Percentiles rank a stretch among this genome's conserved stretches.
These are phyloP conservation scores for Podarcis lilfordi DNA, from an alignment of 2,797 vertebrate species.

Conservation along the genomic window DNA sequence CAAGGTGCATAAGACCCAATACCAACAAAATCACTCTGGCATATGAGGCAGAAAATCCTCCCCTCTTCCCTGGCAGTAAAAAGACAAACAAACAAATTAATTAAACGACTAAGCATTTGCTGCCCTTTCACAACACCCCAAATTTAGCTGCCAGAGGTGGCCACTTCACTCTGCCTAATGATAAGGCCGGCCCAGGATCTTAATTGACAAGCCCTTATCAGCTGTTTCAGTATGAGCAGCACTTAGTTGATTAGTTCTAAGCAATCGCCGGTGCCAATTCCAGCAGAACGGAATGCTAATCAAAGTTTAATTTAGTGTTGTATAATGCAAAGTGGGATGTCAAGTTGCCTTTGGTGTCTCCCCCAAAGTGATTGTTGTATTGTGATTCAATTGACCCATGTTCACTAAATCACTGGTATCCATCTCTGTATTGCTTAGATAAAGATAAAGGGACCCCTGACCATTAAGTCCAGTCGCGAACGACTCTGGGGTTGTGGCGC, in stretches of 20 bases:
- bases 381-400: not conserved
- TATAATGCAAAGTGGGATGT: not conserved
- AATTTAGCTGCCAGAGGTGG: not conserved
- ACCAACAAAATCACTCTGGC: not conserved
- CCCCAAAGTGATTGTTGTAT: not conserved
- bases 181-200: not conserved
- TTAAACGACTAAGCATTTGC: not conserved
- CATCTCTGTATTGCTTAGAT: not conserved
- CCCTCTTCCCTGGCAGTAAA: not conserved
- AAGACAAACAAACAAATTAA: not conserved
- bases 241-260: not conserved
- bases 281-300: conserved; percentile 3
- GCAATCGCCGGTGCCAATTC: not conserved
- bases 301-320: not conserved
- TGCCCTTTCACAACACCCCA: not conserved
- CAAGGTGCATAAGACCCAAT: not conserved
- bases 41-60: not conserved
- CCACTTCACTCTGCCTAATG: not conserved
- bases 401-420: not conserved
- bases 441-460: no score
- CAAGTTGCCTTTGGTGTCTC: not conserved
- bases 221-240: not conserved
- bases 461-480: no score
- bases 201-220: not conserved
- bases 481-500: no score